Percentiles rank a stretch among this genome's conserved stretches.
These are phyloP conservation scores for Procambarus clarkii DNA, from an alignment of 1,140 invertebrate genomes.

Conservation along the genomic window DNA sequence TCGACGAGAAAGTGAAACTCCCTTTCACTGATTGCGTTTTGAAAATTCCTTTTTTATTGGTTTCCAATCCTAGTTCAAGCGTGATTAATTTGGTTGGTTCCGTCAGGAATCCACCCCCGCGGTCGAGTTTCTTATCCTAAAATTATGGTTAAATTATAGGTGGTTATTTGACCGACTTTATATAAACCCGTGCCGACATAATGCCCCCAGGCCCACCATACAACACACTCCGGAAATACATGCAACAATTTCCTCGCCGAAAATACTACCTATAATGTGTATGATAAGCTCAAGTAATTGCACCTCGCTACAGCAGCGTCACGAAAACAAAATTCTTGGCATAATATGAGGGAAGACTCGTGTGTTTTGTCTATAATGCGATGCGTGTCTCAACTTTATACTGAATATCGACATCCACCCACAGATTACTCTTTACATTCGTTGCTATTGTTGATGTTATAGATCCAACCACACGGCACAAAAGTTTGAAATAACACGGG, in stretches of 20 bases:
- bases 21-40: background rate
- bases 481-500: no score
- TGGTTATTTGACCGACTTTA: background rate
- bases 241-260: no score
- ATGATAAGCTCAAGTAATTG: background rate
- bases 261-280: background rate
- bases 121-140: background rate
- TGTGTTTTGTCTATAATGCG: background rate
- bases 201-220: background rate
- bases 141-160: background rate
- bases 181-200: slow-evolving; percentile 10
- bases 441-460: no score
- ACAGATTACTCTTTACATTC: no score
- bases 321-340: background rate
- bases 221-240: background rate
- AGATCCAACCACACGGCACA: no score
- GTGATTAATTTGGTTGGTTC: background rate
- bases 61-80: background rate
- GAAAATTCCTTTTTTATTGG: background rate
- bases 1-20: background rate
- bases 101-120: background rate
- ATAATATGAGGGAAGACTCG: background rate
- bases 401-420: no score
- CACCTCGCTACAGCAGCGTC: background rate
- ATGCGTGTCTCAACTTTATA: no score